Conservation (phyloP, 2,888 invertebrate species). For the Troides aeacus region DNA sequence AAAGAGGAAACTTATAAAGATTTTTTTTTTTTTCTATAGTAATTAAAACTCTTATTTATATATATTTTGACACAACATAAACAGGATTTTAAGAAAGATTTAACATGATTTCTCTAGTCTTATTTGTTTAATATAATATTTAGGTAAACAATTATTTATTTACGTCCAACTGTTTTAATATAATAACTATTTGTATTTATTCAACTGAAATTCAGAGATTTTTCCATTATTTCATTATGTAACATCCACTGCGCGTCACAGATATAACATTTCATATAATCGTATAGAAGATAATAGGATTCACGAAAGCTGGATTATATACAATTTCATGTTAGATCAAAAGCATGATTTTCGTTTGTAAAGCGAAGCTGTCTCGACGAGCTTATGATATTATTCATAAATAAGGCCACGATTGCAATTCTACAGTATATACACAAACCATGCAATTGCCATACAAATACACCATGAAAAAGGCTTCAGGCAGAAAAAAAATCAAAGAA, state of each 20-base stretch:
- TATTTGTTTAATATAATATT: no score
- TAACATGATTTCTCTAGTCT: no score
- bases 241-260: not conserved
- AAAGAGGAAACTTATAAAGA: not conserved
- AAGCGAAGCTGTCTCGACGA: constrained; percentile 3
- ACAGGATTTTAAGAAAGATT: no score
- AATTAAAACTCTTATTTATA: no score
- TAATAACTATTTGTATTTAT: no score
- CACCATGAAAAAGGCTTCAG: no score
- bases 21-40: not conserved
- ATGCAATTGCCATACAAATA: no score
- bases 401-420: constrained; percentile 6
- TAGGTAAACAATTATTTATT: not conserved
- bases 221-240: not conserved
- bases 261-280: constrained; percentile 2
- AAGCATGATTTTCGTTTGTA: constrained; percentile 19
- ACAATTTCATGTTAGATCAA: constrained; percentile 23
- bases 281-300: constrained; percentile 15
- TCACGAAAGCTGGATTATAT: constrained; percentile 20
- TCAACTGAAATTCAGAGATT: not conserved
- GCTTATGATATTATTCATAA: constrained; percentile 15
- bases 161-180: not conserved
- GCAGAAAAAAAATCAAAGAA: no score
- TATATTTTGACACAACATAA: no score
- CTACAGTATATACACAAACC: no score